Percentiles rank a stretch among this genome's conserved stretches.
These are phyloP conservation scores for Carettochelys insculpta DNA, from an alignment of 2,113 vertebrate genomes.

Conservation along the genomic window DNA sequence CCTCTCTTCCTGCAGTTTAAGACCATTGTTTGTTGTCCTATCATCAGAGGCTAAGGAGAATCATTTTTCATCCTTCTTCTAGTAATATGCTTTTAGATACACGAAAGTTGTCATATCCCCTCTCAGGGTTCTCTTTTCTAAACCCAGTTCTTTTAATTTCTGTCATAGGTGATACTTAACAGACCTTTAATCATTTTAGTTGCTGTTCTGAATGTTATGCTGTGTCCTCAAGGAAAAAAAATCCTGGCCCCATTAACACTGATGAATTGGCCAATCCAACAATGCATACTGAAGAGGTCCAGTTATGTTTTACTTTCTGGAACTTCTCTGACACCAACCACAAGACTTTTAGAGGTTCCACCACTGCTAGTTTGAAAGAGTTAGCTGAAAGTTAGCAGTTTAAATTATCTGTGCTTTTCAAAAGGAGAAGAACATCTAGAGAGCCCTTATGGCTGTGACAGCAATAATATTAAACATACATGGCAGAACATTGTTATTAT, in stretches of 20 bases:
- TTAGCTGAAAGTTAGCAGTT: no score
- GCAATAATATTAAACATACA: not conserved
- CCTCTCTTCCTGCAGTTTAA: no score
- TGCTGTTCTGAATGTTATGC: not conserved
- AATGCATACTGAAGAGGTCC: not conserved
- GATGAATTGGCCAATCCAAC: not conserved
- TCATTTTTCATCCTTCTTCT: no score
- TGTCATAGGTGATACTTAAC: no score
- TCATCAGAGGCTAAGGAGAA: no score
- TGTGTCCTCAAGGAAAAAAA: not conserved
- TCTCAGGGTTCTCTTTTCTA: no score
- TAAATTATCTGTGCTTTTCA: fast-evolving
- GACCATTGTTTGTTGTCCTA: no score
- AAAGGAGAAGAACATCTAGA: not conserved
- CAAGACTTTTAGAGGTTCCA: not conserved
- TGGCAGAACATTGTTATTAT: fast-evolving
- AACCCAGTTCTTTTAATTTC: no score
- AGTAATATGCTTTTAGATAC: no score
- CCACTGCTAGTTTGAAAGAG: fast-evolving
- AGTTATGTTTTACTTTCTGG: not conserved
- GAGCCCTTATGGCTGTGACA: not conserved
- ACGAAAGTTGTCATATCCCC: no score
- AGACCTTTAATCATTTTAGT: no score
- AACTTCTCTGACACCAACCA: not conserved
- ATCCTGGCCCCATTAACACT: not conserved